A percentile compares a stretch with the other conserved stretches of the same genome.
Evolutionary conservation across 2,113 vertebrate genomes (phyloP).

Genomic region (Oceanodroma tethys): DNA sequence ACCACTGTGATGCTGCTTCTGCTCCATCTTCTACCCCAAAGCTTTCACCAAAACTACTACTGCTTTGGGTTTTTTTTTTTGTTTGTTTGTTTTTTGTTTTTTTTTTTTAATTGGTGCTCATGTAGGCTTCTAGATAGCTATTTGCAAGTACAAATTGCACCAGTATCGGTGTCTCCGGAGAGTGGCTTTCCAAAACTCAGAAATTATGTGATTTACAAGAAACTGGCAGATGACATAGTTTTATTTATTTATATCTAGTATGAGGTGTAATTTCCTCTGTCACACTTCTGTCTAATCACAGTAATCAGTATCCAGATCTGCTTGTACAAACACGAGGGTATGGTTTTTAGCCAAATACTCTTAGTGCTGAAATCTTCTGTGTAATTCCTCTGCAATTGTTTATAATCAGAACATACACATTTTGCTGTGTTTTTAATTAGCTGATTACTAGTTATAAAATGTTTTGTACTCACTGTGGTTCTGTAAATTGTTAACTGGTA

Average conservation of each 20-base stretch:
- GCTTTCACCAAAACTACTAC: neutral
- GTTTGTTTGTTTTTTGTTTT: too few species aligned
- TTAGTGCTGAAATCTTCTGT: slow-evolving; percentile 32
- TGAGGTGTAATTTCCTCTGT: slow-evolving; percentile 40
- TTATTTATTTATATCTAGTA: neutral
- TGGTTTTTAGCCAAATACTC: slow-evolving; percentile 32
- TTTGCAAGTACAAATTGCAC: neutral
- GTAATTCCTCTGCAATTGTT: slow-evolving; percentile 52
- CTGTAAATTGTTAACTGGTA: slow-evolving; percentile 78
- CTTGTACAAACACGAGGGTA: slow-evolving; percentile 36
- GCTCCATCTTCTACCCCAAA: neutral
- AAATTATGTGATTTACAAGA: neutral
- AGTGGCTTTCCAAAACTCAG: neutral
- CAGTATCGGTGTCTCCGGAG: neutral
- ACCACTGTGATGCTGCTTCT: neutral
- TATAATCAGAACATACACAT: slow-evolving; percentile 68
- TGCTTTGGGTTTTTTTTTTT: neutral
- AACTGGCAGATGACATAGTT: neutral
- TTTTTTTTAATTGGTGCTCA: neutral
- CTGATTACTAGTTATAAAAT: slow-evolving; percentile 77
- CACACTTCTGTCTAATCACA: slow-evolving; percentile 32
- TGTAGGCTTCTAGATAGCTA: neutral
- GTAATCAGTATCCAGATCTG: slow-evolving; percentile 38
- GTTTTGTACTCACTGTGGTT: slow-evolving; percentile 67
- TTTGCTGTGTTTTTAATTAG: slow-evolving; percentile 74